These are phyloP conservation scores for Limanda limanda DNA, from an alignment of 2,113 vertebrate genomes.

Conservation along the genomic window DNA sequence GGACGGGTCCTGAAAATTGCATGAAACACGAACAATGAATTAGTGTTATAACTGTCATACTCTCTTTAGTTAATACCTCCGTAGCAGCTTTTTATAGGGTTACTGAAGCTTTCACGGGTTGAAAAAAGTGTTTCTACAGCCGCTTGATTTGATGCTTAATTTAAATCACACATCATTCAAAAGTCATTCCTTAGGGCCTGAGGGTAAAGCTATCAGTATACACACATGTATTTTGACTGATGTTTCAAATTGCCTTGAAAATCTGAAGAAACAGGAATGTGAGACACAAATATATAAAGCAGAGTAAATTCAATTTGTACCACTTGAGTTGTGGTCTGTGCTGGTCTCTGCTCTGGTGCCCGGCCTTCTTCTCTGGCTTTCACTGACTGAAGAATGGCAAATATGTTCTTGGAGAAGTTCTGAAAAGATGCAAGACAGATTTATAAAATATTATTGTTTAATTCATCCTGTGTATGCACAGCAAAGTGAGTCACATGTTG, in stretches of 20 bases:
- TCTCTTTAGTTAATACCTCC: not conserved
- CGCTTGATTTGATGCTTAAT: conserved; percentile 37
- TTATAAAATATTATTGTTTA: not conserved
- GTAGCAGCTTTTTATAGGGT: not conserved
- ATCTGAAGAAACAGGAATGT: not conserved
- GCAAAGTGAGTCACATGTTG: not conserved
- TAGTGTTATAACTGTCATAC: not conserved
- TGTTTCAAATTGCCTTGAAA: too few species aligned
- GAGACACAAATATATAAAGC: not conserved
- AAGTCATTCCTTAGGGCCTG: too few species aligned
- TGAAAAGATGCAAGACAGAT: conserved; percentile 71
- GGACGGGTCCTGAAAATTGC: conserved; percentile 87
- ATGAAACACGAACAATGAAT: not conserved
- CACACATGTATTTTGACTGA: not conserved
- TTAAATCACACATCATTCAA: not conserved
- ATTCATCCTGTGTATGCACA: not conserved
- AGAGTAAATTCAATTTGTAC: conserved; percentile 76
- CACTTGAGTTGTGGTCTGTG: conserved; percentile 91
- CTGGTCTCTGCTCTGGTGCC: conserved; percentile 94
- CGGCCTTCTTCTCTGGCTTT: conserved; percentile 98
- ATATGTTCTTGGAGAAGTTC: conserved; percentile 99
- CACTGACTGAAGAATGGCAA: conserved; percentile 98
- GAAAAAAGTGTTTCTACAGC: not conserved
- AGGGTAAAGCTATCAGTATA: not conserved
- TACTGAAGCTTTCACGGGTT: not conserved